Evolutionary conservation across 2,888 invertebrate genomes (phyloP).

Genomic region (Morpho achilles): DNA sequence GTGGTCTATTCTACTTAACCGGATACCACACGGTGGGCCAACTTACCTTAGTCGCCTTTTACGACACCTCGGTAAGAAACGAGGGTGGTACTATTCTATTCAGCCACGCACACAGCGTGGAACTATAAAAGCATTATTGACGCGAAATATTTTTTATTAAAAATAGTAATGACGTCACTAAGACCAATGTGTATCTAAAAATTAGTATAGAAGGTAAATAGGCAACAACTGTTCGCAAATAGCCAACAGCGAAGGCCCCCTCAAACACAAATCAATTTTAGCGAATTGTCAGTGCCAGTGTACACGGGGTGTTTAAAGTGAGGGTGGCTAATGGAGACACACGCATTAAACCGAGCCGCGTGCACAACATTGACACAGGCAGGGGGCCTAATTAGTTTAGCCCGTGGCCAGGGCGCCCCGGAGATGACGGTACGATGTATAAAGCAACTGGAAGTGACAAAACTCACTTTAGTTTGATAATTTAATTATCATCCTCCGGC

Average conservation of each 20-base stretch:
- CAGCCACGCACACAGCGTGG: too few relatives aligned
- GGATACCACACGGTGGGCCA: too few relatives aligned
- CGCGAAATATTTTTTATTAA: too few relatives aligned
- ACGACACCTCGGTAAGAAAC: too few relatives aligned
- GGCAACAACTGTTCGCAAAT: constrained; percentile 19
- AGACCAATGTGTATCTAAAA: constrained; percentile 4
- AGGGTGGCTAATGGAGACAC: constrained; percentile 76
- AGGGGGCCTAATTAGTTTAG: constrained; percentile 77
- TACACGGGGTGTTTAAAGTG: constrained; percentile 66
- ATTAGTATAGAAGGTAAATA: constrained; percentile 12
- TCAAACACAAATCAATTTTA: constrained; percentile 73
- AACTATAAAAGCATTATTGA: too few relatives aligned
- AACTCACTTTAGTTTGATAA: neutral
- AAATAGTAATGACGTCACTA: too few relatives aligned
- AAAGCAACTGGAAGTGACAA: constrained; percentile 33
- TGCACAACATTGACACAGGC: constrained; percentile 68
- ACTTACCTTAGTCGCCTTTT: too few relatives aligned
- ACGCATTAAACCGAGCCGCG: constrained; percentile 73
- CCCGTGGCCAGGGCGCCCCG: constrained; percentile 54
- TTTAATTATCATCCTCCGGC: too few relatives aligned
- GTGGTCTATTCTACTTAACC: too few relatives aligned
- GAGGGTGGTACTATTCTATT: too few relatives aligned
- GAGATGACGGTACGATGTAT: constrained; percentile 40
- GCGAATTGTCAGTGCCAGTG: constrained; percentile 63
- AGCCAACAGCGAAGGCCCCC: constrained; percentile 36